Conservation (phyloP, 1,140 invertebrate genomes). For the Apis laboriosa region DNA sequence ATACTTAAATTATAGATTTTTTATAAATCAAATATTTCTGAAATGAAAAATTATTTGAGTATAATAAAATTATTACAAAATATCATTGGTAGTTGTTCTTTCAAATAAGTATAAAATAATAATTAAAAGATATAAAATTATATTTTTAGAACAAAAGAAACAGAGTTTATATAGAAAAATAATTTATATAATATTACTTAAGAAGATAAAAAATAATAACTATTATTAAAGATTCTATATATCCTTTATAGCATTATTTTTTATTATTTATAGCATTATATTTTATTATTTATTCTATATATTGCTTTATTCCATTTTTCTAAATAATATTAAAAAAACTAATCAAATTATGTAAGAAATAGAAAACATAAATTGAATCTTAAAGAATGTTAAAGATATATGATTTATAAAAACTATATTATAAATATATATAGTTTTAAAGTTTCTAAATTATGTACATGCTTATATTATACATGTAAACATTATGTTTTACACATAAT, state of each 20-base stretch:
- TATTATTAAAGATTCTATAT: not conserved
- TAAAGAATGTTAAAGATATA: no score
- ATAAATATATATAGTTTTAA: conserved; percentile 26
- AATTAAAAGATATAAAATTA: not conserved
- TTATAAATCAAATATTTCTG: not conserved
- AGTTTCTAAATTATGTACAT: conserved; percentile 33
- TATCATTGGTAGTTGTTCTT: not conserved
- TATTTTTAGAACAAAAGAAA: not conserved
- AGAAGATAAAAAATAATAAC: not conserved
- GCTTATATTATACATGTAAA: conserved; percentile 1
- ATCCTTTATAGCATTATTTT: not conserved
- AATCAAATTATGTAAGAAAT: not conserved
- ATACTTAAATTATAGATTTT: not conserved
- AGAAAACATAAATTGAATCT: not conserved
- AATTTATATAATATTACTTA: not conserved
- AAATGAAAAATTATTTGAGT: not conserved
- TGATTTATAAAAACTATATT: conserved; percentile 6
- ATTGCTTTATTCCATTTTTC: not conserved
- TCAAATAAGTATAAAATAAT: not conserved
- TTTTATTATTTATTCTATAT: not conserved
- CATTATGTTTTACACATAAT: not conserved
- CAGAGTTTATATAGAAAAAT: not conserved
- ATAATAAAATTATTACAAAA: not conserved
- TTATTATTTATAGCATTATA: not conserved
- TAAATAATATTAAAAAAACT: not conserved